phyloP scores from a whole-genome alignment of 2,113 vertebrate genomes.

The Eonycteris spelaea region DNA sequence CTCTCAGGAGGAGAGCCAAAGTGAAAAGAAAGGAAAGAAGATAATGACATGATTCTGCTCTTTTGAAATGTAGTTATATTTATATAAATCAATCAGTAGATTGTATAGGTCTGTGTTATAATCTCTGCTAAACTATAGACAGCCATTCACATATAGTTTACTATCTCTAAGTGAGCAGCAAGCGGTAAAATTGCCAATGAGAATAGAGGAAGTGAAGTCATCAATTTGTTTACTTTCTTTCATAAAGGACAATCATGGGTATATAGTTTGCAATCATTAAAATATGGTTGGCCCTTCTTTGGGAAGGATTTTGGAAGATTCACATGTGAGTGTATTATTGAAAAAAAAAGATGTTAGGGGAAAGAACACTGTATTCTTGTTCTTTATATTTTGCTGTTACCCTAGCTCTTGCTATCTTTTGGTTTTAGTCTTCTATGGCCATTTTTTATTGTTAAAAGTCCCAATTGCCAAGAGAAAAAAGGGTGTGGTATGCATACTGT shows the following conservation, averaged over 20 bases:
- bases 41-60: not conserved
- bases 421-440: not conserved
- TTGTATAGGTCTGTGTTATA: not conserved
- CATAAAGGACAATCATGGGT: not conserved
- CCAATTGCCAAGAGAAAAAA: not conserved
- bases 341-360: not conserved
- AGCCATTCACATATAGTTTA: not conserved
- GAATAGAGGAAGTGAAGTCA: not conserved
- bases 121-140: not conserved
- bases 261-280: not conserved
- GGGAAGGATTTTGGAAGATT: not conserved
- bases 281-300: not conserved
- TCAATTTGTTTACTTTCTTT: not conserved
- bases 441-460: not conserved
- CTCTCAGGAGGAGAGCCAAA: not conserved
- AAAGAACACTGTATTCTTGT: not conserved
- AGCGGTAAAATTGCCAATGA: not conserved
- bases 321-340: not conserved
- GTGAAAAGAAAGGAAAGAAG: not conserved
- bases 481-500: not conserved
- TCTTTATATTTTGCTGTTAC: not conserved
- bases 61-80: not conserved
- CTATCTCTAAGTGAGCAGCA: not conserved
- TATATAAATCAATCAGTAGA: not conserved
- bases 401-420: not conserved